These are phyloP conservation scores for Pitangus sulphuratus DNA, from an alignment of 2,797 vertebrate species.

Conservation along the genomic window DNA sequence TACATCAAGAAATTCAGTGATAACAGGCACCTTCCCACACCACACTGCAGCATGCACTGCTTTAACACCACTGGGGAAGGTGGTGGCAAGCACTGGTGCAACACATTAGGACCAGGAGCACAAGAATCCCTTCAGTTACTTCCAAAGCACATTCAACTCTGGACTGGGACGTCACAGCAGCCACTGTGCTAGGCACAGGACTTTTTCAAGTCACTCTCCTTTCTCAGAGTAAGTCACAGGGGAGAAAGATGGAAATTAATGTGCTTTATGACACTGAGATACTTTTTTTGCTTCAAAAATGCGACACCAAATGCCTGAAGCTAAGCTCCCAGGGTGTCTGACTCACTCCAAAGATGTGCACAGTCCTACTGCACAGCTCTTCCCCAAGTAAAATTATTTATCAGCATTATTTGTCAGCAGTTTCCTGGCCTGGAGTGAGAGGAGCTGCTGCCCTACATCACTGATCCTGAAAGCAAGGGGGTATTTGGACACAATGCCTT, in stretches of 20 bases:
- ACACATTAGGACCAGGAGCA: background rate
- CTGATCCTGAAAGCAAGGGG: accelerated
- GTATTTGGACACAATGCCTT: background rate
- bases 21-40: background rate
- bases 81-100: background rate
- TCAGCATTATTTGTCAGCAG: background rate
- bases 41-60: accelerated
- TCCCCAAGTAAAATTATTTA: background rate
- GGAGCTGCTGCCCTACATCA: accelerated
- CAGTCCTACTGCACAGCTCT: background rate
- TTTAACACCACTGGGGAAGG: background rate
- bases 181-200: background rate
- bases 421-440: background rate
- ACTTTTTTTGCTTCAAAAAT: background rate
- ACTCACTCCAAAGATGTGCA: background rate
- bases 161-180: background rate
- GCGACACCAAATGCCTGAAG: background rate
- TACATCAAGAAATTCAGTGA: background rate
- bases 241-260: background rate
- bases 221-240: conserved; percentile 22
- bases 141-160: conserved; percentile 1
- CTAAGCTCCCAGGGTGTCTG: background rate
- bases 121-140: background rate
- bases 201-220: background rate
- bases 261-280: background rate